Conservation (phyloP, 2,888 invertebrate genomes). For the Psylliodes chrysocephalus region DNA sequence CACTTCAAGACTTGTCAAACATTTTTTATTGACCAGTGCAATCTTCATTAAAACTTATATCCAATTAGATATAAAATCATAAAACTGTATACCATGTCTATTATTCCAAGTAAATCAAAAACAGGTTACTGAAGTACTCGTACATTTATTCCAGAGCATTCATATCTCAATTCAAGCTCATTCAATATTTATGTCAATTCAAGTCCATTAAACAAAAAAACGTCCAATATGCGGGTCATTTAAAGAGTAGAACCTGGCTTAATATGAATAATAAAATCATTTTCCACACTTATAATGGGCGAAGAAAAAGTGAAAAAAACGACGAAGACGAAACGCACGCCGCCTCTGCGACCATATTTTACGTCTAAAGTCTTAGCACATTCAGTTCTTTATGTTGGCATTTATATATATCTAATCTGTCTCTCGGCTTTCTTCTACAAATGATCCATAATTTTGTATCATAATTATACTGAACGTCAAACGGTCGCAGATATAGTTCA, state of each 20-base stretch:
- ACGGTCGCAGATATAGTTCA: neutral
- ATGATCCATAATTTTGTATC: constrained; percentile 31
- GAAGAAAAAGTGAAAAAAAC: neutral
- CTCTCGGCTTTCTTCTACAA: constrained; percentile 27
- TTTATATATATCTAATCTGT: constrained; percentile 37
- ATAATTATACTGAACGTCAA: constrained; percentile 12
- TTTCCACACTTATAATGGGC: neutral
- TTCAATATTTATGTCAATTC: neutral
- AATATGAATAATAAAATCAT: constrained; percentile 1
- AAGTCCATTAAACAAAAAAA: neutral
- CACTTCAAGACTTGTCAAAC: no score
- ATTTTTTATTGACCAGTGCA: no score
- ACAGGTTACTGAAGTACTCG: neutral
- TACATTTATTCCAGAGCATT: no score
- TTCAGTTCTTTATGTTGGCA: constrained; percentile 21
- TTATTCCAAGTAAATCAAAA: neutral
- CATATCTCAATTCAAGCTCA: no score
- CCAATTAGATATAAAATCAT: neutral
- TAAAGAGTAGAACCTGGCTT: neutral
- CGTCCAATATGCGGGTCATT: neutral
- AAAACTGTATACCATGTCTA: neutral
- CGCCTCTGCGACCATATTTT: constrained; percentile 6
- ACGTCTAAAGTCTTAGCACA: constrained; percentile 6
- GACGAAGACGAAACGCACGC: neutral
- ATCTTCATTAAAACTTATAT: no score